A percentile compares a stretch with the other conserved stretches of the same genome.
phyloP scores from a whole-genome alignment of 2,888 invertebrate genomes.

The Meiosimyza decipiens region DNA sequence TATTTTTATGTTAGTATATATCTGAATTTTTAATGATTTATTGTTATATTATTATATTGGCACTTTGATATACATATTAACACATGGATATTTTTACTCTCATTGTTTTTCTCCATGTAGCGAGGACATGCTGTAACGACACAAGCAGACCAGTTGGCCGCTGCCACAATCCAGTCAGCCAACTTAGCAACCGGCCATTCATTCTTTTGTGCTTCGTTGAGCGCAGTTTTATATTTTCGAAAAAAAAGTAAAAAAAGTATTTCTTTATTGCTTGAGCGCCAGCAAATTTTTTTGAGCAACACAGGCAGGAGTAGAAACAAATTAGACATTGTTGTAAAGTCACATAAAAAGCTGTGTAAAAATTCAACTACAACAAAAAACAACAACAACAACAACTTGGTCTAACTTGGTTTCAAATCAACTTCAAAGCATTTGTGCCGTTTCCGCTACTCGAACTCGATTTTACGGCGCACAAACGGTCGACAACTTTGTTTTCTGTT shows the following conservation, averaged over 20 bases:
- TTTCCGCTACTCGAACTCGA: constrained; percentile 31
- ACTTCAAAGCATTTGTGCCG: constrained; percentile 36
- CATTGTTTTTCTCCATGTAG: too few relatives aligned
- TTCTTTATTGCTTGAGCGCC: background rate
- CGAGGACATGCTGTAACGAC: background rate
- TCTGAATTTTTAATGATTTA: too few relatives aligned
- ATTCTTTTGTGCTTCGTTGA: background rate
- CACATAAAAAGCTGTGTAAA: constrained; percentile 14
- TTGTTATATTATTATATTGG: too few relatives aligned
- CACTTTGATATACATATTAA: too few relatives aligned
- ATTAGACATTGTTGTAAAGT: constrained; percentile 18
- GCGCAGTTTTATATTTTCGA: constrained; percentile 6
- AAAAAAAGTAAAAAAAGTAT: background rate
- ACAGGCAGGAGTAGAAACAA: background rate
- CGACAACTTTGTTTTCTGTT: background rate
- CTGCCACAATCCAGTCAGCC: constrained; percentile 11
- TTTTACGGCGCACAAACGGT: background rate
- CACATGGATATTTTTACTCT: too few relatives aligned
- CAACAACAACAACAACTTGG: constrained; percentile 14
- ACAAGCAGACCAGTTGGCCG: background rate
- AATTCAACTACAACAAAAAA: background rate
- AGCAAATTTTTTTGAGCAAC: background rate
- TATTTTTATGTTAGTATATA: too few relatives aligned
- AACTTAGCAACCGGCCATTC: background rate
- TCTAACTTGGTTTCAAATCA: background rate